Conservation (phyloP, 2,888 invertebrate genomes). For the Melieria picta region DNA sequence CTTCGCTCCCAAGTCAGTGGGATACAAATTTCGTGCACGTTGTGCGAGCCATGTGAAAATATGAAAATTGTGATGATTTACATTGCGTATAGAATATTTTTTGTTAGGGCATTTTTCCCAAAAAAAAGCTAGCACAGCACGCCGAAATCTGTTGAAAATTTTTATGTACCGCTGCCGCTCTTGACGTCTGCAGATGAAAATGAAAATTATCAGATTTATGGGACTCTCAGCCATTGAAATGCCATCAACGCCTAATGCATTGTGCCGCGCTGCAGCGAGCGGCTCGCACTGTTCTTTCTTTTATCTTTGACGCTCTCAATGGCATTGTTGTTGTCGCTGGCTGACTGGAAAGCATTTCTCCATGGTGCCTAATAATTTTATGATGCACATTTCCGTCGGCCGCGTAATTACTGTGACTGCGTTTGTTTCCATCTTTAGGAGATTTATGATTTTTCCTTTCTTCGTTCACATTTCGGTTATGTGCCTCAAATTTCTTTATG, state of each 20-base stretch:
- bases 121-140: background rate
- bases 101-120: background rate
- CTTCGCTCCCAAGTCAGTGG: background rate
- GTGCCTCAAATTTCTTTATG: no score
- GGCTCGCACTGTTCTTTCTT: no score
- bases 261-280: no score
- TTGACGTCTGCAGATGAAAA: slow-evolving; percentile 14
- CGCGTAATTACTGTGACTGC: slow-evolving; percentile 31
- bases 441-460: no score
- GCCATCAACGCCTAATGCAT: slow-evolving; percentile 29
- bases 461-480: no score
- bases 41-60: slow-evolving; percentile 46
- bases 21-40: background rate
- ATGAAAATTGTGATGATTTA: slow-evolving; percentile 57
- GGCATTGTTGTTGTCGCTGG: no score
- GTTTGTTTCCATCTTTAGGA: slow-evolving; percentile 1
- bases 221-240: slow-evolving; percentile 29
- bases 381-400: slow-evolving; percentile 36
- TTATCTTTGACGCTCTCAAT: no score
- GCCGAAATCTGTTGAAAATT: slow-evolving; percentile 10
- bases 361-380: slow-evolving; percentile 29
- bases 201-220: slow-evolving; percentile 37
- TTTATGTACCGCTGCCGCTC: background rate
- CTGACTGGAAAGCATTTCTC: no score
- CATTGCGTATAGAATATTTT: slow-evolving; percentile 9